Conservation (phyloP, 92 coral and sea anemone species). For the Heteractis magnifica region DNA sequence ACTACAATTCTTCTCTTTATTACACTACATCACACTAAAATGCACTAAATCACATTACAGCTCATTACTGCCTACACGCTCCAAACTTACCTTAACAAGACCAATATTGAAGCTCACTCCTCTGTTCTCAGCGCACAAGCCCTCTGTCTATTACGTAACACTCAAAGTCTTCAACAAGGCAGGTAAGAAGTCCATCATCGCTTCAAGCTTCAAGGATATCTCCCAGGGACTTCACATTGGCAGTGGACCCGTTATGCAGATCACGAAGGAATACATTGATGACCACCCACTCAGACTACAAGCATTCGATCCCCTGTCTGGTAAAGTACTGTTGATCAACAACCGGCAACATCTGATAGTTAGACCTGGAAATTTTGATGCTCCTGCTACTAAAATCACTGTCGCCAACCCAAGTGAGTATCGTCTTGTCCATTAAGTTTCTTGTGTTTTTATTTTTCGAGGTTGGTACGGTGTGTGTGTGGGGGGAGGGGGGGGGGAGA, state of each 20-base stretch:
- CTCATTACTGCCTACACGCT: neutral
- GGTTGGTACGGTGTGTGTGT: neutral
- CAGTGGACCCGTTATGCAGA: constrained; percentile 81
- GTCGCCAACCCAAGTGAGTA: constrained; percentile 74
- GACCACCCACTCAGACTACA: constrained; percentile 63
- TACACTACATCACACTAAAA: neutral
- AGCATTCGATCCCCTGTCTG: constrained; percentile 74
- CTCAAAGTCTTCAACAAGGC: constrained; percentile 86
- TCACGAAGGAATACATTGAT: constrained; percentile 79
- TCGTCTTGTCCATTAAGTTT: neutral
- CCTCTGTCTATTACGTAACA: constrained; percentile 74
- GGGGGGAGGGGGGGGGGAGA: no score
- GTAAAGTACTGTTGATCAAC: constrained; percentile 73
- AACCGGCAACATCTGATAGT: constrained; percentile 65
- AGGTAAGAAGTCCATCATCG: constrained; percentile 80
- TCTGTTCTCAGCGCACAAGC: constrained; percentile 38
- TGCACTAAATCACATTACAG: neutral
- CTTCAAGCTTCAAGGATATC: constrained; percentile 73
- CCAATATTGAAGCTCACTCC: neutral
- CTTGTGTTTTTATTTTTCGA: neutral
- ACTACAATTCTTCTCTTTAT: neutral
- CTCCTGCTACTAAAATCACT: constrained; percentile 49
- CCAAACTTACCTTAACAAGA: neutral
- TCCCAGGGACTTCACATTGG: constrained; percentile 83
- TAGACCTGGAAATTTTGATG: constrained; percentile 56